phyloP scores from a whole-genome alignment of 2,888 invertebrate genomes.

The Stictocephala bisonia region DNA sequence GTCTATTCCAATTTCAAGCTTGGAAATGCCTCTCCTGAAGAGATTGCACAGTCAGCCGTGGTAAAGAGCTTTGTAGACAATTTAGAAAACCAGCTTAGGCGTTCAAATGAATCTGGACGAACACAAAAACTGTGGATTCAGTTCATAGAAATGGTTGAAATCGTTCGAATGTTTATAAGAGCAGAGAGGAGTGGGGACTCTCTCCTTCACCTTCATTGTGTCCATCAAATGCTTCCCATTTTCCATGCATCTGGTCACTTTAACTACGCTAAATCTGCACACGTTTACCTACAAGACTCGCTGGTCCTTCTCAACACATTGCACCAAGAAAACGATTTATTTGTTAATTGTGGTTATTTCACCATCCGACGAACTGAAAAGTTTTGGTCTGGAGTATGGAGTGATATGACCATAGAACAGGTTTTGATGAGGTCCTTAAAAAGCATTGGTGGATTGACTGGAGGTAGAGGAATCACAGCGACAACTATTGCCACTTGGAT shows the following conservation, averaged over 20 bases:
- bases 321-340: constrained; percentile 56
- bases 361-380: constrained; percentile 58
- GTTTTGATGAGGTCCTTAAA: too few relatives aligned
- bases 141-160: too few relatives aligned
- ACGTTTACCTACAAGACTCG: constrained; percentile 59
- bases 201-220: constrained; percentile 59
- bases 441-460: too few relatives aligned
- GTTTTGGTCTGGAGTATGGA: constrained; percentile 47
- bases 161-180: constrained; percentile 26
- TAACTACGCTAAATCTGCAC: constrained; percentile 61
- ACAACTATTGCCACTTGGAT: constrained; percentile 51
- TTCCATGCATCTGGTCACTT: constrained; percentile 62
- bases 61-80: constrained; percentile 15
- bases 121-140: constrained; percentile 33
- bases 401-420: constrained; percentile 49
- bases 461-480: constrained; percentile 47
- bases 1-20: constrained; percentile 20
- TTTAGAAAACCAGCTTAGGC: constrained; percentile 2
- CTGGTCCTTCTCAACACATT: constrained; percentile 58
- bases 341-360: constrained; percentile 57
- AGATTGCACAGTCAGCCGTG: constrained; percentile 16
- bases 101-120: constrained; percentile 21
- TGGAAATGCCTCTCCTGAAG: constrained; percentile 17
- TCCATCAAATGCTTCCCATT: constrained; percentile 62
- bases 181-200: constrained; percentile 29